A percentile compares a stretch with the other conserved stretches of the same genome.
These are phyloP conservation scores for Calameuta pallipes DNA, from an alignment of 2,888 invertebrate species.

Conservation along the genomic window DNA sequence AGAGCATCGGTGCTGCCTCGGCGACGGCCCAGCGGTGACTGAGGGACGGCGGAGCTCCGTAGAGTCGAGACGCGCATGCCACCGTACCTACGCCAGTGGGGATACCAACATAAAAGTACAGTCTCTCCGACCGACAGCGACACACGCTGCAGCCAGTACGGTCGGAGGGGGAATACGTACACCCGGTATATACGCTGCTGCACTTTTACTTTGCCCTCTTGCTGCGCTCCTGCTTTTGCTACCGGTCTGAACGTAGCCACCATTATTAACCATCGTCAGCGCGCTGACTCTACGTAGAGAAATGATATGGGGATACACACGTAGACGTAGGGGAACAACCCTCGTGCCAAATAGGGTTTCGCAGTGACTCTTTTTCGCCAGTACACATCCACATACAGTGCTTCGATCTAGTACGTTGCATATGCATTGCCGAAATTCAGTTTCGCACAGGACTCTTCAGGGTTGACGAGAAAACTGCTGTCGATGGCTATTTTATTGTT, in stretches of 20 bases:
- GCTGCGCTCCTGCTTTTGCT: background rate
- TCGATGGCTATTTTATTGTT: background rate
- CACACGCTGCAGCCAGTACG: conserved; percentile 17
- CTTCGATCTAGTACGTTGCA: background rate
- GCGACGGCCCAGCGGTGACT: conserved; percentile 62
- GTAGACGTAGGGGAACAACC: conserved; percentile 36
- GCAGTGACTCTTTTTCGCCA: conserved; percentile 28
- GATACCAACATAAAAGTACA: background rate
- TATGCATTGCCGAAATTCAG: background rate
- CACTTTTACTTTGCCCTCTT: background rate
- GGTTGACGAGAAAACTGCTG: background rate
- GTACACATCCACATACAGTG: background rate
- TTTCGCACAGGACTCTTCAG: background rate
- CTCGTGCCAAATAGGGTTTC: conserved; percentile 56
- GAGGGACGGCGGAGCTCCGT: conserved; percentile 46
- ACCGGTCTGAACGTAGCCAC: background rate
- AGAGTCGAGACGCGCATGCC: conserved; percentile 46
- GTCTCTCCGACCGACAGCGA: background rate
- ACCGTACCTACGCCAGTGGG: background rate
- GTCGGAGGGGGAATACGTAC: background rate
- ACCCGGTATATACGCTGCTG: background rate
- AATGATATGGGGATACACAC: background rate
- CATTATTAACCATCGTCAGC: background rate
- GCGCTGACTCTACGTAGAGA: background rate
- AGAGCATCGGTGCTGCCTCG: conserved; percentile 54